Percentiles rank a stretch among this genome's conserved stretches.
Evolutionary conservation across 2,888 invertebrate species (phyloP).

Genomic region (Latrodectus hesperus): DNA sequence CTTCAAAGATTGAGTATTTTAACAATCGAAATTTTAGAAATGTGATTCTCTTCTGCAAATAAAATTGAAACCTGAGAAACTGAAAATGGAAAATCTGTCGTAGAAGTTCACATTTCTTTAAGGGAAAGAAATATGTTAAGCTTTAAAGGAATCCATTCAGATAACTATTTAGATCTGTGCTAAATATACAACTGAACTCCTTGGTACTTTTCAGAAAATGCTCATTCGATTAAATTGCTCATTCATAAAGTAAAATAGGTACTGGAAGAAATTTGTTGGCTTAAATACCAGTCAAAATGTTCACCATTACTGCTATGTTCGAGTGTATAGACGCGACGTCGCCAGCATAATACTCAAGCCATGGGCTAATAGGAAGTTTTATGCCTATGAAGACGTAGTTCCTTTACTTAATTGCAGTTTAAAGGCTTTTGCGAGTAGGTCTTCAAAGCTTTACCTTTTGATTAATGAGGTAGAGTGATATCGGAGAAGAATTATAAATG

Average conservation of each 20-base stretch:
- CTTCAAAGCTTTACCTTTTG: constrained; percentile 26
- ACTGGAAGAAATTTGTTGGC: background rate
- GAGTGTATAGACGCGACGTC: constrained; percentile 20
- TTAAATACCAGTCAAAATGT: background rate
- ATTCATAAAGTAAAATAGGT: background rate
- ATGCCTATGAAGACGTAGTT: background rate
- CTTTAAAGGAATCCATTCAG: too few species aligned
- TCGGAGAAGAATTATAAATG: constrained; percentile 27
- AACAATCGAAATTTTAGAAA: too few species aligned
- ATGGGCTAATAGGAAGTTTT: background rate
- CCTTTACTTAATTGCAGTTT: constrained; percentile 14
- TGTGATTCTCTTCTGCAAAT: too few species aligned
- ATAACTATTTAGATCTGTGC: too few species aligned
- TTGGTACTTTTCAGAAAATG: background rate
- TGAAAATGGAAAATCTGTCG: too few species aligned
- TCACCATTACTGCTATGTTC: constrained; percentile 6
- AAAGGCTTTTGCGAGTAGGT: constrained; percentile 26
- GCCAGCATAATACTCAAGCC: constrained; percentile 4
- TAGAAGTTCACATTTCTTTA: too few species aligned
- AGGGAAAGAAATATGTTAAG: too few species aligned
- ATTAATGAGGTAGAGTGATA: constrained; percentile 16
- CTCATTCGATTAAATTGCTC: background rate
- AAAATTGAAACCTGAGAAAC: too few species aligned
- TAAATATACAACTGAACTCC: background rate
- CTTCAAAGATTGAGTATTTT: too few species aligned